Evolutionary conservation across 2,888 invertebrate genomes (phyloP).

Genomic region (Agelastica alni): DNA sequence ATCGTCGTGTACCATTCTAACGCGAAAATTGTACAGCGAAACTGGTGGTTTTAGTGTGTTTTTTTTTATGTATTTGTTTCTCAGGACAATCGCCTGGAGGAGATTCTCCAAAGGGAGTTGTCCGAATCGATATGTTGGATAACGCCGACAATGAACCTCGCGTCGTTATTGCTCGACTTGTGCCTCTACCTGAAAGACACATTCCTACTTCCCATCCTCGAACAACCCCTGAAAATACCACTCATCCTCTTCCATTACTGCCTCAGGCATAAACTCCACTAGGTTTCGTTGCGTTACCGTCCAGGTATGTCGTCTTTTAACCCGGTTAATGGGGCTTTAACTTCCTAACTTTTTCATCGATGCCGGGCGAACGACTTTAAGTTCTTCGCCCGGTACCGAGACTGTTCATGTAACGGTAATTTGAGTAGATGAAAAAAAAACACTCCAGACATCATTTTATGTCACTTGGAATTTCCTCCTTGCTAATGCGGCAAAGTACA

Average conservation of each 20-base stretch:
- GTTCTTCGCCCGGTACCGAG: too few species aligned
- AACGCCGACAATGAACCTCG: conserved; percentile 51
- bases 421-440: too few species aligned
- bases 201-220: conserved; percentile 50
- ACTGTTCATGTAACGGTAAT: too few species aligned
- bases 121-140: conserved; percentile 51
- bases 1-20: too few species aligned
- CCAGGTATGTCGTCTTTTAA: too few species aligned
- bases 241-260: conserved; percentile 53
- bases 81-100: conserved; percentile 50
- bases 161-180: conserved; percentile 52
- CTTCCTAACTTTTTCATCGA: too few species aligned
- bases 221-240: conserved; percentile 50
- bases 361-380: too few species aligned
- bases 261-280: conserved; percentile 54
- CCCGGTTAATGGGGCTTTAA: too few species aligned
- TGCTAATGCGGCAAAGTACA: too few species aligned
- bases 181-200: conserved; percentile 53
- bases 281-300: too few species aligned
- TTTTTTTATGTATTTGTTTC: conserved; percentile 50
- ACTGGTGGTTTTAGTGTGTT: conserved; percentile 44
- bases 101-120: conserved; percentile 50
- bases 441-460: too few species aligned
- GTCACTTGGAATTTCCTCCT: too few species aligned
- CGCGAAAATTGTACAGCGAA: conserved; percentile 3